Base-by-base conservation (phyloP, 1,140 invertebrate species). In the Listronotus bonariensis region DNA sequence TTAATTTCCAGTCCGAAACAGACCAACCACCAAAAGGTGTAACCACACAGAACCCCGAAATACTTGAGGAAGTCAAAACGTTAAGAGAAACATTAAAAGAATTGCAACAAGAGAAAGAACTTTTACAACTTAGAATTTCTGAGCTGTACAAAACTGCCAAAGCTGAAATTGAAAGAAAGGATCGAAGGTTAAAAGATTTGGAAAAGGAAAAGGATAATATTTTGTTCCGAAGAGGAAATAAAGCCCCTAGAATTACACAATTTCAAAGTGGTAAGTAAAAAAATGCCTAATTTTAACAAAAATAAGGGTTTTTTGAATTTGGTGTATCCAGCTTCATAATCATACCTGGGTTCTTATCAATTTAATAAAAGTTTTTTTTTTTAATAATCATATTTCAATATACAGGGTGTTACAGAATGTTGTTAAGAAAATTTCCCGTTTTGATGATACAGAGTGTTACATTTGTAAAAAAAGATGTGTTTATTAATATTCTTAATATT, bases 71-170 rank as follows among this genome's bases (percentile, higher is more conserved):
- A 60, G 60, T 45, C 65, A 4, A 36, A 42, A 26, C 36, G 9
- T 26, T 66, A 18, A 69, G 57, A 49, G 18, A 43, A 20, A 26
- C 20, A 43, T 11, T 67, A 15, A n/a, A 48, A 36, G 38, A 62
- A 18, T 55, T 77, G 12, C 54, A 74, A 32, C 71, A 69, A 38
- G 18, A 64, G 0, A 78, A 79, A 11, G 48, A 70, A 45, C 72
- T 59, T 11, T 71, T 82, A 18, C 67, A 77, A 48, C 65, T 26
- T 0, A 81, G 82, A 70, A 67, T 82, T 14, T 81, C 80, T 5
- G 80, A 80, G 9, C 64, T 84, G 15, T 71, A 79, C 15, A 78
- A 79, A 69, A 83, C 82, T 17, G 82, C 82, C 0, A 80, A 75
- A 65, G 70, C 74, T 6, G 82, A 84, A 75, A 76, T 83, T 58